Base-by-base conservation (phyloP, 2,797 vertebrate genomes). In the Catostomus latipinnis region DNA sequence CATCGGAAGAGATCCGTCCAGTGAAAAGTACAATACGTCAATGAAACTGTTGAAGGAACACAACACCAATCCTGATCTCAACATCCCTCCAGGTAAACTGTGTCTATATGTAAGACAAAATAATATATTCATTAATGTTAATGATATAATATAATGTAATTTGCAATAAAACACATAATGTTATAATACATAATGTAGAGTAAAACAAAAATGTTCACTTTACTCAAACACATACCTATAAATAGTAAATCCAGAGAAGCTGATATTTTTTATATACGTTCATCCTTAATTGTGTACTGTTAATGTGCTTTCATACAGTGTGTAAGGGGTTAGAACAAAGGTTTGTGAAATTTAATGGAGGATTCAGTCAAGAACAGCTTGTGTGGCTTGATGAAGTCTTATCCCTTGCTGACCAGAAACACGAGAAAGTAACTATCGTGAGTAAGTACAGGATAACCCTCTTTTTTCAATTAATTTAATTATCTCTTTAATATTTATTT, bases 281-380 rank as follows among this genome's bases (percentile, higher is more conserved):
- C 5, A 68, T 49, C 9, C 22, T n/a, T 61, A 9, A 46, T 5
- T 2, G 13, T 56, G 12, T 72, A 12, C 48, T 61, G 14, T 57
- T 54, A 45, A 12, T 78, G 14, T 72, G 71, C 9, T 83, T 81
- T 34, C 34, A 34, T 34, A 68, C 84, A 91, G 91, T 0, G 46
- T 1, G 58, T 65, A 49, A 62, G 85, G 92, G 84, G 6, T 12
- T 88, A 34, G 89, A 93, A 81, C 88, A 88, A 60, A 92, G 91
- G 72, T 99, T 96, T 86, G 94, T 96, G 0, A 95, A 94, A 78
- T 98, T 97, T 88, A 98, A 97, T 1, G 98, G 98, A 14, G 97
- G 96, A 74, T 96, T 98, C 91, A 95, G 98, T 80, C 86, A 93
- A 88, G 89, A 92, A 0, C 97, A 98, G 87, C 90, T 98, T 82